Evolutionary conservation across 2,797 vertebrate genomes (phyloP).

Genomic region (Centroberyx gerrardi): DNA sequence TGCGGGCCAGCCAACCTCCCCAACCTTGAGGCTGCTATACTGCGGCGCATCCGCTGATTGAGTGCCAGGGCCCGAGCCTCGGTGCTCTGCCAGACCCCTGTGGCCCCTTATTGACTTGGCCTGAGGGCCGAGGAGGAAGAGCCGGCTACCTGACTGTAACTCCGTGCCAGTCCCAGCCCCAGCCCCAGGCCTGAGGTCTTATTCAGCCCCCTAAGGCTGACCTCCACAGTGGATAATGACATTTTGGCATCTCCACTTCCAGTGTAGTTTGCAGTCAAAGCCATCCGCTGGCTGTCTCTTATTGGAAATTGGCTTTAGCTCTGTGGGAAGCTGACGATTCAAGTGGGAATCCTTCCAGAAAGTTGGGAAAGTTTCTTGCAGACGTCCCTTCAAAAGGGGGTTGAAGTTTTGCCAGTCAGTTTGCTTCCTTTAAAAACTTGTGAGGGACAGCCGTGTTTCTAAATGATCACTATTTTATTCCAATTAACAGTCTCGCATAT

Average conservation of each 20-base stretch:
- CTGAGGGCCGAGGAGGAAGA: neutral
- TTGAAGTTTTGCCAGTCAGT: too few species aligned
- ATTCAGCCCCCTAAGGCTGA: neutral
- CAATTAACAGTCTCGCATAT: too few species aligned
- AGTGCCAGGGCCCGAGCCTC: neutral
- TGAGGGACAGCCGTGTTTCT: too few species aligned
- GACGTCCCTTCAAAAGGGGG: too few species aligned
- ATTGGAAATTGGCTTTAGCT: neutral
- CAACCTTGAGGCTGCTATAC: neutral
- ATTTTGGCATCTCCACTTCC: neutral
- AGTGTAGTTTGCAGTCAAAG: neutral
- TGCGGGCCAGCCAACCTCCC: constrained; percentile 4
- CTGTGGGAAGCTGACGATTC: neutral
- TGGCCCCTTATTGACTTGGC: constrained; percentile 10
- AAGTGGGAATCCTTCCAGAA: too few species aligned
- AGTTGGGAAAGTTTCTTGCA: too few species aligned
- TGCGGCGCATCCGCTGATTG: neutral
- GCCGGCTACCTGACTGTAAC: neutral
- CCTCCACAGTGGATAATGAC: neutral
- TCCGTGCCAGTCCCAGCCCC: neutral
- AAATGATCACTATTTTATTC: too few species aligned
- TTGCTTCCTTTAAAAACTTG: too few species aligned
- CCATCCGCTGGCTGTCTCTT: neutral
- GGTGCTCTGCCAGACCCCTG: neutral
- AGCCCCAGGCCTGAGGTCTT: neutral